A percentile compares a stretch with the other conserved stretches of the same genome.
These are phyloP conservation scores for Drosophila pseudoananassae DNA, from an alignment of 1,140 invertebrate genomes.

Conservation along the genomic window DNA sequence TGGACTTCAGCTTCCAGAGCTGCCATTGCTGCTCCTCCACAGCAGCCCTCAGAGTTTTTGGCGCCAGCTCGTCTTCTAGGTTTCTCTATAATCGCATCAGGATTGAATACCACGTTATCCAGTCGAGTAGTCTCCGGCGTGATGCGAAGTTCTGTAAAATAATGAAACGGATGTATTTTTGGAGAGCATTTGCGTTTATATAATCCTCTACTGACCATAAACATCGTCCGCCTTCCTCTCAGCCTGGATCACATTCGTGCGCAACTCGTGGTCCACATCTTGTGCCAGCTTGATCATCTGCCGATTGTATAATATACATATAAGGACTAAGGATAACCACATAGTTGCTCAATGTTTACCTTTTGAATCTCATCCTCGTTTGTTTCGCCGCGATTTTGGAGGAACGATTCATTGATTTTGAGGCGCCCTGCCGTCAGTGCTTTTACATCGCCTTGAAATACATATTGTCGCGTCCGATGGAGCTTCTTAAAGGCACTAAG, in stretches of 20 bases:
- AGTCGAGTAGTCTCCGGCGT: constrained; percentile 72
- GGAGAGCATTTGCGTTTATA: constrained; percentile 35
- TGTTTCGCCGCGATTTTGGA: constrained; percentile 60
- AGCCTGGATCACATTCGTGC: constrained; percentile 80
- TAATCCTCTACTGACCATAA: constrained; percentile 60
- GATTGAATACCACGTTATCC: constrained; percentile 76
- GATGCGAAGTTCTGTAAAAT: constrained; percentile 63
- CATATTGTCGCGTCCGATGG: constrained; percentile 71
- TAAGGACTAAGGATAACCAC: neutral
- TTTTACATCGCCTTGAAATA: constrained; percentile 66
- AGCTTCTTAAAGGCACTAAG: constrained; percentile 73
- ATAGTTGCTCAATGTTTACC: constrained; percentile 22
- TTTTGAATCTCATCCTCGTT: constrained; percentile 71
- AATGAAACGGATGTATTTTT: neutral
- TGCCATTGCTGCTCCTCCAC: constrained; percentile 60
- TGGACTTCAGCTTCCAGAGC: constrained; percentile 44
- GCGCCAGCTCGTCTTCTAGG: constrained; percentile 37
- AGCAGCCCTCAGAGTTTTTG: constrained; percentile 50
- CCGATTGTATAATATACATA: neutral
- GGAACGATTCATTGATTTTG: constrained; percentile 76
- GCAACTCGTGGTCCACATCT: constrained; percentile 74
- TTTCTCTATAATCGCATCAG: constrained; percentile 66
- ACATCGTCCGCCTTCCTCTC: constrained; percentile 59
- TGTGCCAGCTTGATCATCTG: constrained; percentile 75
- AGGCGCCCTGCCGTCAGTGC: constrained; percentile 58